Percentiles rank a stretch among this genome's conserved stretches.
Conservation (phyloP, 2,113 vertebrate species). For the Polypterus bichir region DNA sequence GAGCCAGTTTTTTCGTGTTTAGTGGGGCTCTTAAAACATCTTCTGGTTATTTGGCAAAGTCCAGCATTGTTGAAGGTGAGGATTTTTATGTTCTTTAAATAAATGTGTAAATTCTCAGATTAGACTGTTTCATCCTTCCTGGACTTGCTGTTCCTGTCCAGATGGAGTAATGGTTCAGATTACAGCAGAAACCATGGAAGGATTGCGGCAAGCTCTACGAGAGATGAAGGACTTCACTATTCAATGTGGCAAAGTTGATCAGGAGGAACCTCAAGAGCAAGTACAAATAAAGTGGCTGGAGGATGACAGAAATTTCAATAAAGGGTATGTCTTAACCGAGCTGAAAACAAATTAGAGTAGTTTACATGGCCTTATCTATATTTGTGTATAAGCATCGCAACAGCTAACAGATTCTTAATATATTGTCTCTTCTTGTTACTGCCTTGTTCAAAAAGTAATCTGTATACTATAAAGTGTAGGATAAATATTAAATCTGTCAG, state of each 20-base stretch:
- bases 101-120: too few relatives aligned
- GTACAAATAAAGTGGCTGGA: conserved; percentile 91
- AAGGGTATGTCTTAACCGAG: conserved; percentile 64
- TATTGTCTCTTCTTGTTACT: too few relatives aligned
- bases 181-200: conserved; percentile 91
- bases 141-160: conserved; percentile 24
- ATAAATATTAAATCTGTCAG: too few relatives aligned
- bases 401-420: too few relatives aligned
- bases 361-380: too few relatives aligned
- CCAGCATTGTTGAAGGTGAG: conserved; percentile 97
- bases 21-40: conserved; percentile 92
- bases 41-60: conserved; percentile 89
- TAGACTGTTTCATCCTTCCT: conserved; percentile 3
- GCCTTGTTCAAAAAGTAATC: too few relatives aligned
- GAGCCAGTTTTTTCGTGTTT: conserved; percentile 97
- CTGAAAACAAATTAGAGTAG: too few relatives aligned
- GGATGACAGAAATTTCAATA: conserved; percentile 87
- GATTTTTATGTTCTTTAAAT: conserved; percentile 1
- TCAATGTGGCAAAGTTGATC: conserved; percentile 78
- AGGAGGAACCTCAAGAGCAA: conserved; percentile 83
- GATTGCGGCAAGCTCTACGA: conserved; percentile 76
- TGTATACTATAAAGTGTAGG: too few relatives aligned
- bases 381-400: too few relatives aligned
- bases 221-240: conserved; percentile 97
- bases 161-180: conserved; percentile 98